phyloP scores from a whole-genome alignment of 2,113 vertebrate genomes.

The Ptychochromis oligacanthus region DNA sequence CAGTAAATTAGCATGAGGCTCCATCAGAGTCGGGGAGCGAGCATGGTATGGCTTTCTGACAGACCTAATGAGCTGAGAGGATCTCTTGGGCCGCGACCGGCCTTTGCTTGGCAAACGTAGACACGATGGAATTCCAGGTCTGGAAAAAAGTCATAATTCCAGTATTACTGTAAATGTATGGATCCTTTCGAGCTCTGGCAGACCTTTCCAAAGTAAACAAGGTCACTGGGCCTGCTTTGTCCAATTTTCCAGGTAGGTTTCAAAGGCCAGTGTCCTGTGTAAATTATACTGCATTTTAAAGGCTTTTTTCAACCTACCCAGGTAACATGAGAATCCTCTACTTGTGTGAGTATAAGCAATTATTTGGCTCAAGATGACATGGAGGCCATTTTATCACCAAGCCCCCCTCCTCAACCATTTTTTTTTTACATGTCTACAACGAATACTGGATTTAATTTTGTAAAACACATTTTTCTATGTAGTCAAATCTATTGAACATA shows the following conservation, averaged over 20 bases:
- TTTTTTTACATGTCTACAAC: not conserved
- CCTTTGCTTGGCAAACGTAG: conserved; percentile 58
- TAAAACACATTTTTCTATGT: not conserved
- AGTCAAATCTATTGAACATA: not conserved
- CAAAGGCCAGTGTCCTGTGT: conserved; percentile 41
- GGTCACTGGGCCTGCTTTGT: conserved; percentile 63
- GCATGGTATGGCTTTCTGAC: conserved; percentile 47
- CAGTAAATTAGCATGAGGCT: conserved; percentile 66
- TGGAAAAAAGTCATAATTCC: conserved; percentile 65
- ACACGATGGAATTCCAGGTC: conserved; percentile 57
- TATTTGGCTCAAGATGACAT: conserved; percentile 28
- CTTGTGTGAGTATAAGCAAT: conserved; percentile 44
- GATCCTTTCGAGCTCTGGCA: conserved; percentile 35
- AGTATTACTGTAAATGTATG: conserved; percentile 31
- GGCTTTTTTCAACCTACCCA: not conserved
- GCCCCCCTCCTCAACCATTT: not conserved
- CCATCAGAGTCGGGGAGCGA: conserved; percentile 45
- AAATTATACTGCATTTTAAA: conserved; percentile 40
- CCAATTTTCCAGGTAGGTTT: conserved; percentile 49
- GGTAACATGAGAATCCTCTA: conserved; percentile 43
- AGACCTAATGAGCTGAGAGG: conserved; percentile 70
- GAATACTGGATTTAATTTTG: not conserved
- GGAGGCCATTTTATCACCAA: conserved; percentile 12
- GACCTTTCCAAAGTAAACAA: conserved; percentile 71
- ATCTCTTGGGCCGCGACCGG: conserved; percentile 65